Evolutionary conservation across 2,888 invertebrate species (phyloP).

Genomic region (Polydrusus cervinus): DNA sequence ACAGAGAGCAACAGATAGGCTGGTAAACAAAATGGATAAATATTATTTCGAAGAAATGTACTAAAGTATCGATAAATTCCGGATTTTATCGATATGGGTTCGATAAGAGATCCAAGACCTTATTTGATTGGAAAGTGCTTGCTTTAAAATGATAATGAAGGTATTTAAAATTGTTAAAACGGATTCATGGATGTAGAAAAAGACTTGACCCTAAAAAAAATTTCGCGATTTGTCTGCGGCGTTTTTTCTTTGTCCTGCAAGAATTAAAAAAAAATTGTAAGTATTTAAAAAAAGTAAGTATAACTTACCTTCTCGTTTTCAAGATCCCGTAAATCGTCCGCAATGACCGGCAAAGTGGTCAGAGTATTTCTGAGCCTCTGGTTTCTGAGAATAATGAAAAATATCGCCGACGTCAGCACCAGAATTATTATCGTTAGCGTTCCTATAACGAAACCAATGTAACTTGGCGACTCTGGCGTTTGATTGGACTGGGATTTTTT

Average conservation of each 20-base stretch:
- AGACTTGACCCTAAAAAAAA: too few species aligned
- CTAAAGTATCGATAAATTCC: too few species aligned
- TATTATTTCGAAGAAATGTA: not conserved
- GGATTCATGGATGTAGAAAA: too few species aligned
- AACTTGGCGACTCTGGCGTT: conserved; percentile 64
- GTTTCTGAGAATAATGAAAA: conserved; percentile 80
- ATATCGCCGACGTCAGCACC: conserved; percentile 80
- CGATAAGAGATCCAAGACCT: too few species aligned
- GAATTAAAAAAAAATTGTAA: too few species aligned
- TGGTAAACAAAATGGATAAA: not conserved
- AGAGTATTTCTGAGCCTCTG: conserved; percentile 73
- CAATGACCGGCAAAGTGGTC: conserved; percentile 43
- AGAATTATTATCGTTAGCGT: conserved; percentile 83
- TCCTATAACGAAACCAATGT: conserved; percentile 81
- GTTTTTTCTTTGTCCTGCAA: too few species aligned
- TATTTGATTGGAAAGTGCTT: too few species aligned
- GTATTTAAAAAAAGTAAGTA: too few species aligned
- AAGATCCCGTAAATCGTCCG: conserved; percentile 67
- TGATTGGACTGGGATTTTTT: conserved; percentile 50
- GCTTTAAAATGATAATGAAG: too few species aligned
- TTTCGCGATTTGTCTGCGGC: too few species aligned
- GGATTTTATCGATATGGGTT: not conserved
- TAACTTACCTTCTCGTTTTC: conserved; percentile 62
- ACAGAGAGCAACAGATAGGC: conserved; percentile 4
- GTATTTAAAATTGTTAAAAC: too few species aligned